phyloP scores from a whole-genome alignment of 2,113 vertebrate species.

The Chaenogobius annularis region DNA sequence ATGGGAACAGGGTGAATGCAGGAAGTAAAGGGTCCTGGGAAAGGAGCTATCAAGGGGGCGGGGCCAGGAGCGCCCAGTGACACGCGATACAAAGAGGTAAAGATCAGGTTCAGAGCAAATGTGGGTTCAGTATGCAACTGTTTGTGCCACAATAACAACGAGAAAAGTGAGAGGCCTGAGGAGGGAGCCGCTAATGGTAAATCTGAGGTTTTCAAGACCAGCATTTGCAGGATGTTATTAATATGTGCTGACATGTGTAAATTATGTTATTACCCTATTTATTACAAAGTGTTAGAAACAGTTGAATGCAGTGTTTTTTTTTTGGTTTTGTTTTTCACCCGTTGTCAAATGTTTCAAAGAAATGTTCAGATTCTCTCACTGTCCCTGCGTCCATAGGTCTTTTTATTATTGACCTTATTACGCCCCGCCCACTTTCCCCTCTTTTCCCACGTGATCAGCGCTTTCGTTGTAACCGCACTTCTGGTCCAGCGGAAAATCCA shows the following conservation, averaged over 20 bases:
- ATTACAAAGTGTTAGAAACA: neutral
- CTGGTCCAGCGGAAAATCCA: no score
- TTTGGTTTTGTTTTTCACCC: neutral
- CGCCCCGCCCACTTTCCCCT: no score
- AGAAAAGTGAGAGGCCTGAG: constrained; percentile 10
- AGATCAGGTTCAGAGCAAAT: constrained; percentile 62
- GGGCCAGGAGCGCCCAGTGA: constrained; percentile 67
- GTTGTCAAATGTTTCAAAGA: neutral
- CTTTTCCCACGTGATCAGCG: no score
- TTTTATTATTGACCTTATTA: no score
- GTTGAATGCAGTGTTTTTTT: neutral
- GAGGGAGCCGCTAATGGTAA: constrained; percentile 32
- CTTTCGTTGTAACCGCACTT: no score
- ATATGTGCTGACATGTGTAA: neutral
- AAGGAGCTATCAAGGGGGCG: constrained; percentile 72
- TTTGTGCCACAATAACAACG: constrained; percentile 42
- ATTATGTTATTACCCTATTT: neutral
- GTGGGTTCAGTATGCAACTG: constrained; percentile 47
- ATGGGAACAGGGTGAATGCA: constrained; percentile 75
- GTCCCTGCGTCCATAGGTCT: no score
- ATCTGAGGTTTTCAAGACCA: neutral
- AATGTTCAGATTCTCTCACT: no score
- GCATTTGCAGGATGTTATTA: neutral
- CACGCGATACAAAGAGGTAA: constrained; percentile 69
- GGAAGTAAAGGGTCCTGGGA: constrained; percentile 77